Percentiles rank a stretch among this genome's conserved stretches.
phyloP scores from a whole-genome alignment of 2,888 invertebrate genomes.

The Geotrupes spiniger region DNA sequence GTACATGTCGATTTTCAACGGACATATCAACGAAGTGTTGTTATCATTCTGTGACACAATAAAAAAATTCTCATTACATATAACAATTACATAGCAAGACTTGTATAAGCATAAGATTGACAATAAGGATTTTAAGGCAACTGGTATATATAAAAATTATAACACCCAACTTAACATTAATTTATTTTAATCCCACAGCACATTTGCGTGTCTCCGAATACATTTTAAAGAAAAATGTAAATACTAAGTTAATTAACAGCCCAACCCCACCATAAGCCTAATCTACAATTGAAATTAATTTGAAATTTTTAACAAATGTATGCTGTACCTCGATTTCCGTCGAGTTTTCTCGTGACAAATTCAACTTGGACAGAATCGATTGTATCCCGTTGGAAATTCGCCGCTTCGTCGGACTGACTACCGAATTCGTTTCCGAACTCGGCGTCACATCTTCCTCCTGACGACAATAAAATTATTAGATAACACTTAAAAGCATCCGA shows the following conservation, averaged over 20 bases:
- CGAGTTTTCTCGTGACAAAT: slow-evolving; percentile 58
- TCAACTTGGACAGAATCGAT: slow-evolving; percentile 80
- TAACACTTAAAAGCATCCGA: neutral
- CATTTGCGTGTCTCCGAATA: too few species aligned
- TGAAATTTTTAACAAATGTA: too few species aligned
- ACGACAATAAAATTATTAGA: slow-evolving; percentile 15
- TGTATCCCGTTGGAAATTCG: slow-evolving; percentile 86
- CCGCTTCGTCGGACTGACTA: slow-evolving; percentile 61
- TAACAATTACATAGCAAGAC: neutral
- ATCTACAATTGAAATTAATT: too few species aligned
- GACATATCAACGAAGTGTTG: slow-evolving; percentile 58
- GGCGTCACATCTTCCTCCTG: slow-evolving; percentile 50
- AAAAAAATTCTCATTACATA: neutral
- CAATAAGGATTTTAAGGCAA: too few species aligned
- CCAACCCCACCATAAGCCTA: too few species aligned
- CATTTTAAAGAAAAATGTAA: too few species aligned
- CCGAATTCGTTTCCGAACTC: slow-evolving; percentile 35
- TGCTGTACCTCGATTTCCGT: slow-evolving; percentile 42
- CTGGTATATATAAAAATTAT: too few species aligned
- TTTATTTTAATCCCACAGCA: too few species aligned
- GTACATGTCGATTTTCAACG: slow-evolving; percentile 70
- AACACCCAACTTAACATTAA: too few species aligned
- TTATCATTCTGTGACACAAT: slow-evolving; percentile 23
- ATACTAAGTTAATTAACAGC: too few species aligned
- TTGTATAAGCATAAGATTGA: slow-evolving; percentile 3